Evolutionary conservation across 2,797 vertebrate species (phyloP), one percentile per base, ranked within the genome.

Genomic region (Coendou prehensilis): DNA sequence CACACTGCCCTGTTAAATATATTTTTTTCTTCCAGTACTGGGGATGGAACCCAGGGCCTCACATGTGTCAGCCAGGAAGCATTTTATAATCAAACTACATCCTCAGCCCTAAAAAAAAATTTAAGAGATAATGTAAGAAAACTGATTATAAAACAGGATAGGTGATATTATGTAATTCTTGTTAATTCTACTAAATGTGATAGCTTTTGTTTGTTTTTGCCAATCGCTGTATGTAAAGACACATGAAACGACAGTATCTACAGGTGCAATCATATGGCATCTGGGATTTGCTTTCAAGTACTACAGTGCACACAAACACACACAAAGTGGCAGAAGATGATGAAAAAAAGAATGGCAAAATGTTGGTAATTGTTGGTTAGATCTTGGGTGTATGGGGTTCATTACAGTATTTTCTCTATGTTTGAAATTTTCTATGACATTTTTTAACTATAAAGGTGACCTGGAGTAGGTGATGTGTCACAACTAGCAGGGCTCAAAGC

Each of bases 101-200:
- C 45, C 47, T 59, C n/a, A 26, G 15, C 26, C 37, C 26, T 18
- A 87, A 96, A 94, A 80, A 92, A 92, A 61, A 14, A 82, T 92
- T 76, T 95, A 45, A 69, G 41, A 88, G 61, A 89, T 33, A 83
- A 83, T 52, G 92, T 26, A 57, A 56, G 18, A 89, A 91, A 59
- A 59, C 57, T 83, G 8, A 94, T 75, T 80, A 76, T 41, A 47
- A 90, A 95, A 69, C 75, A 86, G 57, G 41, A 63, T 76, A 91
- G 26, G 76, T 90, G 33, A 92, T 78, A 91, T 71, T 95, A 90
- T 80, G 33, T n/a, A 93, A 95, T 93, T 87, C 37, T 76, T 93
- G 4, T 63, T 87, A 63, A 76, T 87, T 69, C 17, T 85, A 76
- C 30, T 88, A 50, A 63, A 33, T 88, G 50, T 95, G 57, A 71